A percentile compares a stretch with the other conserved stretches of the same genome.
phyloP scores from a whole-genome alignment of 2,888 invertebrate genomes.

The Brachyptera risi region DNA sequence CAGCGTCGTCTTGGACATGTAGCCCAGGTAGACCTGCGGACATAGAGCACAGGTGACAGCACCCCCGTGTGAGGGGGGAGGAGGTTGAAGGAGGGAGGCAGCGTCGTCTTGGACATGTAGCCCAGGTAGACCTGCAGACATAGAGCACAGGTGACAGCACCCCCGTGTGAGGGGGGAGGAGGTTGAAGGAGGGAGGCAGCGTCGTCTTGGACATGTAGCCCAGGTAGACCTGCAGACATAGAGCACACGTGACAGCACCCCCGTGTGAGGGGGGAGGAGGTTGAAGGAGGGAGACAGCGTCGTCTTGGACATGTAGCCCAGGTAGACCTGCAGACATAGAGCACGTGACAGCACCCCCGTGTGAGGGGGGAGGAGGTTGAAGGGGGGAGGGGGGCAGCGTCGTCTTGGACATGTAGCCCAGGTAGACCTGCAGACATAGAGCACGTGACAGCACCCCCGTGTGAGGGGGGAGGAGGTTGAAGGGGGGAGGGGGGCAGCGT shows the following conservation, averaged over 20 bases:
- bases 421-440: slow-evolving; percentile 67
- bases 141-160: too few relatives aligned
- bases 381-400: slow-evolving; percentile 65
- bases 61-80: slow-evolving; percentile 45
- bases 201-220: slow-evolving; percentile 67
- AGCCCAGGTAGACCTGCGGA: slow-evolving; percentile 69
- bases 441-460: slow-evolving; percentile 34
- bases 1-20: slow-evolving; percentile 63
- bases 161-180: slow-evolving; percentile 49
- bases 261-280: slow-evolving; percentile 50
- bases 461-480: slow-evolving; percentile 58
- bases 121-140: slow-evolving; percentile 68
- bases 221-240: slow-evolving; percentile 67
- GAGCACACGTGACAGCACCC: too few relatives aligned
- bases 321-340: slow-evolving; percentile 67
- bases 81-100: slow-evolving; percentile 71
- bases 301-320: slow-evolving; percentile 67
- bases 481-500: slow-evolving; percentile 66
- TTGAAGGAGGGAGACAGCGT: slow-evolving; percentile 69
- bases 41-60: too few relatives aligned
- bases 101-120: slow-evolving; percentile 64
- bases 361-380: slow-evolving; percentile 58
- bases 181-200: slow-evolving; percentile 67
- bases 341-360: too few relatives aligned
- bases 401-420: slow-evolving; percentile 67